These are phyloP conservation scores for Carpatolechia fugitivella DNA, from an alignment of 2,888 invertebrate species.

Conservation along the genomic window DNA sequence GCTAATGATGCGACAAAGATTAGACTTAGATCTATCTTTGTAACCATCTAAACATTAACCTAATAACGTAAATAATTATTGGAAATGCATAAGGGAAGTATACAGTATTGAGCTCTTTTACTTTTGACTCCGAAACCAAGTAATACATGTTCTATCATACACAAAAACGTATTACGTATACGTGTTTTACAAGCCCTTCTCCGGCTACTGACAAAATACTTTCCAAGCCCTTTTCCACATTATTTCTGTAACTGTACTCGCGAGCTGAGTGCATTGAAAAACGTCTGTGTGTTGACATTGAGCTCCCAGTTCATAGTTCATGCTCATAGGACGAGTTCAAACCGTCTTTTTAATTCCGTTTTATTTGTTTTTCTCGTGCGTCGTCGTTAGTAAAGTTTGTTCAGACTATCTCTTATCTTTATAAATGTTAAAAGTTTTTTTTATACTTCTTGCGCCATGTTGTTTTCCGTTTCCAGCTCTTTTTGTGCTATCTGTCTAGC, in stretches of 20 bases:
- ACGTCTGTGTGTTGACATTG: conserved; percentile 69
- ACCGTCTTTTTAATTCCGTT: conserved; percentile 35
- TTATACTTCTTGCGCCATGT: not conserved
- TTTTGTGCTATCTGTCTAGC: not conserved
- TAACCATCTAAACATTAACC: too few species aligned
- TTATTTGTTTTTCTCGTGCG: conserved; percentile 28
- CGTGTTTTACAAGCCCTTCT: too few species aligned
- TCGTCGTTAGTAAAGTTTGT: conserved; percentile 33
- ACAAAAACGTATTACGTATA: too few species aligned
- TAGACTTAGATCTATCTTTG: too few species aligned
- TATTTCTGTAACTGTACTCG: conserved; percentile 48
- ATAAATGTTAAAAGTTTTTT: conserved; percentile 12
- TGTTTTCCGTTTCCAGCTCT: too few species aligned
- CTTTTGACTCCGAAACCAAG: too few species aligned
- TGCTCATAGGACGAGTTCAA: conserved; percentile 33
- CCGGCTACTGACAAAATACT: too few species aligned
- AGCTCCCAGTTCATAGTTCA: conserved; percentile 33
- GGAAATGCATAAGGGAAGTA: too few species aligned
- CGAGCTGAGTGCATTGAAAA: conserved; percentile 37
- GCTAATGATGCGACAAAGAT: not conserved
- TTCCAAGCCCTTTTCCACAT: conserved; percentile 63
- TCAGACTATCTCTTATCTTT: conserved; percentile 16
- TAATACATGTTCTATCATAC: too few species aligned
- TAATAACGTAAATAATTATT: too few species aligned
- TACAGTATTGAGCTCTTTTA: too few species aligned